Base-by-base conservation (phyloP, 2,888 invertebrate species). In the Dynastes maya region DNA sequence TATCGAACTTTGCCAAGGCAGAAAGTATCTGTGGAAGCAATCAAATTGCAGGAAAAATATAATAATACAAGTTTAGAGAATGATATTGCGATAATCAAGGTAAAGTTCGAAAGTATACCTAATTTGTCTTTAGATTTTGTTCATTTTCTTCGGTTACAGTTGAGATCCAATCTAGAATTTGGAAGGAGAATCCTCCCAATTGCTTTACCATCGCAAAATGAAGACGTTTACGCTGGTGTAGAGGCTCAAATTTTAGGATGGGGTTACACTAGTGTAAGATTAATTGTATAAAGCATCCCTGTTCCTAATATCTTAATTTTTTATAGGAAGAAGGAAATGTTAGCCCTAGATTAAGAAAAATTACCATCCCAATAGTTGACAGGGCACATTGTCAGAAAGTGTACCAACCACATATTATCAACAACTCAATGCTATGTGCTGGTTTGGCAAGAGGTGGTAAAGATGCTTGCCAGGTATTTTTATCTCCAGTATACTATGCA, bases 371-470 rank as follows among this genome's bases (percentile, higher is more conserved):
- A 3, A 11, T 77, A 1, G 49, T 77, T 5, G 32, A 70, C 51
- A 61, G 58, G 51, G 49, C 40, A 0, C 22, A 37, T 2, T 80
- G 63, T 45, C 63, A 16, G 16, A 63, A 49, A 40, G 27, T 72
- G 9, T 63, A 64, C 22, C 16, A 11, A 2, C 37, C 64, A 13
- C 2, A 2, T 75, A 77, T 32, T 2, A 82, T 85, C 13, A 90
- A 90, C 0, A 81, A 85, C 0, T 88, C 89, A 40, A 91, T 91
- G 91, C 89, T 91, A 83, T 91, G 91, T 76, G 91, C 91, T 0
- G 91, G 91, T 0, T 89, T 89, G 22, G 89, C 89, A 81, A 86
- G 84, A 0, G 90, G 91, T 0, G 89, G 90, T 1, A 89, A 90
- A 63, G 91, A 91, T 83, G 89, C 91, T 65, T 91, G 91, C 75